Base-by-base conservation (phyloP, 2,888 invertebrate genomes). In the Lasioglossum villosulum region DNA sequence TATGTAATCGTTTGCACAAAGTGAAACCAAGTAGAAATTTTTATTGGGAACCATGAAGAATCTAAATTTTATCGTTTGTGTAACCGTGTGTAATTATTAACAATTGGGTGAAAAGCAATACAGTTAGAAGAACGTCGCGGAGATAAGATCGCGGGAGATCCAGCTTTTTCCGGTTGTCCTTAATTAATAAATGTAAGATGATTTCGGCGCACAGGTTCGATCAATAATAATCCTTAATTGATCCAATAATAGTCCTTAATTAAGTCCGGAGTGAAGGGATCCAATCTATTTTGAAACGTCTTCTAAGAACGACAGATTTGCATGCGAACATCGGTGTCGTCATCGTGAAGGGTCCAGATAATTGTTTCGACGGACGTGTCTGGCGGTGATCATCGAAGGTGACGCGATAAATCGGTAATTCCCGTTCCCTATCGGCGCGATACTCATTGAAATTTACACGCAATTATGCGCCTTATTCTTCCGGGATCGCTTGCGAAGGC, bases 401-500 rank as follows among this genome's bases (percentile, higher is more conserved):
- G 75, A 81, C 74, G 59, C 19, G 72, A 72, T 73, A 77, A 82
- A 84, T 78, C 73, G 56, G 74, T 72, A 52, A 83, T 78, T 79
- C 68, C 70, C 56, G 71, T 82, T 70, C n/a, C 23, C 70, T 10
- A 70, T 70, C 39, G 37, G 23, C 37, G 12, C 10, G 68, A 56
- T 27, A 23, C 52, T 63, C 63, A 27, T 42, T 48, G 37, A 78
- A 78, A 84, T 83, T 77, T 45, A 83, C 78, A 56, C 63, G 75
- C 74, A 42, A 78, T 75, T 73, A 63, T 19, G 52, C 37, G 30
- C 10, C 30, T 42, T 30, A 52, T 70, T 82, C 70, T 82, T 78
- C 70, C 77, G 59, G 66, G 82, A 75, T 83, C 75, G 63, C 39
- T 63, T 27, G 39, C 82, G 82, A 82, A 83, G 82, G 77, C 56